Conservation (phyloP, 1,140 invertebrate species). For the Papilio polyxenes region DNA sequence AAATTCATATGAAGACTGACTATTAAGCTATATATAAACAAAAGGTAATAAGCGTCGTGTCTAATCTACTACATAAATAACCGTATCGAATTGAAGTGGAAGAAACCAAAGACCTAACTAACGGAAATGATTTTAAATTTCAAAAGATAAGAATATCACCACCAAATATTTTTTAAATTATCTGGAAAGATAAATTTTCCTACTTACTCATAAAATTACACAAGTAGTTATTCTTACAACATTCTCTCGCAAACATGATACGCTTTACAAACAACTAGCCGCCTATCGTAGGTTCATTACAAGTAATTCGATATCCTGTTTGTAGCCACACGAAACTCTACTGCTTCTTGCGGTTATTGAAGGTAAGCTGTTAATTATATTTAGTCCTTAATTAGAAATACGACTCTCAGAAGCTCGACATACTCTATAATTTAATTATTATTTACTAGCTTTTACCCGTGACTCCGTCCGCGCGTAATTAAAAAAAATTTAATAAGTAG, state of each 20-base stretch:
- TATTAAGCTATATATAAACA: constrained; percentile 3
- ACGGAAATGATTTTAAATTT: neutral
- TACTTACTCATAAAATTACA: neutral
- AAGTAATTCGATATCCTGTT: constrained; percentile 10
- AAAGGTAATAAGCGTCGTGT: neutral
- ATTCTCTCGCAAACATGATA: constrained; percentile 3
- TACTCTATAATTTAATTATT: neutral
- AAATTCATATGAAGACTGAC: constrained; percentile 10
- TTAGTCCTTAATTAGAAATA: constrained; percentile 22
- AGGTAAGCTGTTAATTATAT: constrained; percentile 26
- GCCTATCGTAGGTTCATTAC: neutral
- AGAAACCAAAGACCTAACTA: neutral
- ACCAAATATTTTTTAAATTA: neutral
- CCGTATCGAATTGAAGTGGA: neutral
- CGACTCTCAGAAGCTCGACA: neutral
- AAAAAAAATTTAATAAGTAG: too few species aligned
- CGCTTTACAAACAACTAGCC: neutral
- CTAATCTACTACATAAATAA: neutral
- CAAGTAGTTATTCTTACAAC: neutral
- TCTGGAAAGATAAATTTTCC: neutral
- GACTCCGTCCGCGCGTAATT: too few species aligned
- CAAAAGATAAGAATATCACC: neutral
- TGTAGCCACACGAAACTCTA: neutral
- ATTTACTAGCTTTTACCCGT: too few species aligned
- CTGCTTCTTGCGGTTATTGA: constrained; percentile 17